Evolutionary conservation across 2,113 vertebrate species (phyloP), one percentile per base, ranked within the genome.

Genomic region (Leptodactylus fuscus): DNA sequence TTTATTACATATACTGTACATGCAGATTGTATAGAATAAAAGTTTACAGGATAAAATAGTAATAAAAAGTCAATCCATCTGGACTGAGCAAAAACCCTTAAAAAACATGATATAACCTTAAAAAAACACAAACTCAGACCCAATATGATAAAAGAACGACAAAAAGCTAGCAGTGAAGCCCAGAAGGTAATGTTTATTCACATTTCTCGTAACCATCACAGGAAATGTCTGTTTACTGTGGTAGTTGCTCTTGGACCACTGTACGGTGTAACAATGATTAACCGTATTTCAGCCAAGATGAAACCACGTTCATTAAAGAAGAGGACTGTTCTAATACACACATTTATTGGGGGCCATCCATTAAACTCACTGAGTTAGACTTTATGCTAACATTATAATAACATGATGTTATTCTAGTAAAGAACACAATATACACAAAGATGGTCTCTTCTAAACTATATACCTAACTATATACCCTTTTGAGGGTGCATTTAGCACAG

Each of bases 171-270:
- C 16, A 67, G 62, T 67, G 18, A 65, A 67, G 20, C 36, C 62
- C 16, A 67, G 9, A 67, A 18, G 34, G 32, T 18, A 67, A 20
- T 67, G 69, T 71, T 71, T 71, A 71, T 44, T 71, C 36, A 71
- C 69, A 71, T 71, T 71, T n/a, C 69, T 44, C 7, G 10, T 71
- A 24, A 41, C 69, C 69, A 71, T 24, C 69, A 38, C 36, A 67
- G 34, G 36, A 41, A 38, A 71, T 71, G 8, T 71, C 0, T 71
- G 11, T 71, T 70, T 7, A 22, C 22, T 3, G 2, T 70, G 65
- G 16, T 22, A 22, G 34, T 71, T 44, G 29, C 41, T 71, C 36
- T 71, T 71, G 69, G 34, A 71, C 11, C 4, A 41, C 5, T 41
- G 29, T 12, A 41, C 69, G 1, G 11, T 41, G 36, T 71, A 12